Base-by-base conservation (phyloP, 2,888 invertebrate genomes). In the Elysia crispata region DNA sequence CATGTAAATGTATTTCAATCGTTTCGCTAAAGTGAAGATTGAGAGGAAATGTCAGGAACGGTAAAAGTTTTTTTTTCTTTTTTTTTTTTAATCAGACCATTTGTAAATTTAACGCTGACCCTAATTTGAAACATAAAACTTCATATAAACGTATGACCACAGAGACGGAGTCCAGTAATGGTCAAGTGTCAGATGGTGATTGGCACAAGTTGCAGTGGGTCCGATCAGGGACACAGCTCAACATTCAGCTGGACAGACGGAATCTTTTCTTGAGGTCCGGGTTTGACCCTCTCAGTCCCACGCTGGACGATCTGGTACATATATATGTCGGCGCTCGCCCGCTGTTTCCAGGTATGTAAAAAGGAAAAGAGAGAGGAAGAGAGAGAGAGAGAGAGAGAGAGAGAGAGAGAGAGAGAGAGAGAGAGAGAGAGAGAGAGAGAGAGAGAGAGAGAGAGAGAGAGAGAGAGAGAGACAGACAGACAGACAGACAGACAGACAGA, bases 261-360 rank as follows among this genome's bases (percentile, higher is more conserved):
- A 80, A 83, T 54, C 30, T 82, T 57, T 79, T 78, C 25, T 77
- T 88, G 23, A 60, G 62, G 18, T 81, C 83, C 31, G 76, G 80
- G 18, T 85, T 89, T 77, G 79, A 86, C 83, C 87, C 86, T 8
- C 88, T 80, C 79, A 76, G 69, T 25, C 54, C 77, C 31, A 70
- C 69, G n/a, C 41, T 82, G 5, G 84, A 82, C 76, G 78, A 77
- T 33, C 81, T 78, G 0, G 70, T 87, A 11, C 83, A 33, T 8
- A 82, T 90, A 1, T 87, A 85, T 74, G 18, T 89, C 49, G 90
- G 88, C 20, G 89, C 87, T 23, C 85, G 87, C 60, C 89, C 89
- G 1, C 88, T 87, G 57, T 80, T 78, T 33, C 81, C 85, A 80
- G 88, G 87, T 87, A 80, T 30, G 79, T 70, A 5, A 50, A 31